phyloP scores from a whole-genome alignment of 2,797 vertebrate species.

The Mycteria americana region DNA sequence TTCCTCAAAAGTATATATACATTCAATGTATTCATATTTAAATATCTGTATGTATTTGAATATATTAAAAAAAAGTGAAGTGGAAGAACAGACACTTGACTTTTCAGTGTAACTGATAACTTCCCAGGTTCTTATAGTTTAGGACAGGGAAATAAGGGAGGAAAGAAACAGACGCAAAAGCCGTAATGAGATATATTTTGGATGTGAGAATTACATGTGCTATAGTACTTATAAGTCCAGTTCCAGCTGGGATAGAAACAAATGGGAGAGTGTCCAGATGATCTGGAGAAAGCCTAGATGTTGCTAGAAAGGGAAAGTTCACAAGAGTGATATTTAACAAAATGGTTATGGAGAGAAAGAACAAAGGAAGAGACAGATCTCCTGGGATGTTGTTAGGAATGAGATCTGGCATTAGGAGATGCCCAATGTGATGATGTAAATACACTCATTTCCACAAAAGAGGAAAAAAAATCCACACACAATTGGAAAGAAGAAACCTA shows the following conservation, averaged over 20 bases:
- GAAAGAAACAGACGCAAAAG: not conserved
- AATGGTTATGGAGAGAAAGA: not conserved
- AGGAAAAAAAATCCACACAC: not conserved
- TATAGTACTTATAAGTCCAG: not conserved
- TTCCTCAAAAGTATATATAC: not conserved
- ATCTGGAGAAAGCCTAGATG: not conserved
- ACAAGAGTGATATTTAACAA: not conserved
- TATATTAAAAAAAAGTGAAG: not conserved
- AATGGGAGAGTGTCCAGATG: not conserved
- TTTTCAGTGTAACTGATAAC: not conserved
- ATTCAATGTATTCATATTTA: not conserved
- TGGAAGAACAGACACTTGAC: not conserved
- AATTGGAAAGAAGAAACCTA: not conserved
- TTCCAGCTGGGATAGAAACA: conserved; percentile 8
- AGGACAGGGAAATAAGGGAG: not conserved
- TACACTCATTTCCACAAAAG: not conserved
- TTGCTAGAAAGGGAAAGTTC: not conserved
- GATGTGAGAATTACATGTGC: not conserved
- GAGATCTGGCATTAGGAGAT: not conserved
- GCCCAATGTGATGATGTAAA: not conserved
- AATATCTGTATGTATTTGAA: not conserved
- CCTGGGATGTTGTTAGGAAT: not conserved
- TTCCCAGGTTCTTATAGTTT: not conserved
- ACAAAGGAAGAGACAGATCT: not conserved
- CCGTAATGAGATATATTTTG: not conserved